Conservation (phyloP, 1,140 invertebrate species). For the Zaprionus kolodkinae region DNA sequence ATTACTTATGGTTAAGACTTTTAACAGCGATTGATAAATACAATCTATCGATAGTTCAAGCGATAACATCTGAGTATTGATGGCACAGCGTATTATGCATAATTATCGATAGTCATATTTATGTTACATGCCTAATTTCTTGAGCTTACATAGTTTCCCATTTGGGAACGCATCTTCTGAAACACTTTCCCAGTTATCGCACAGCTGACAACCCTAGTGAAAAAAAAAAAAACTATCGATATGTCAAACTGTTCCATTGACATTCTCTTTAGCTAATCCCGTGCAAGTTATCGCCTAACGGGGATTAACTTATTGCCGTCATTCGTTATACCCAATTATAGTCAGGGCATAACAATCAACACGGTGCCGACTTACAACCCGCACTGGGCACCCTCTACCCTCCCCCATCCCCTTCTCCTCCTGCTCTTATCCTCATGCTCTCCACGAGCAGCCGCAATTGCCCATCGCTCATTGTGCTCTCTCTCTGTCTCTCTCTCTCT, state of each 20-base stretch:
- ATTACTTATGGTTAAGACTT: too few relatives aligned
- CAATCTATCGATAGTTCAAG: too few relatives aligned
- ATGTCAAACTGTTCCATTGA: not conserved
- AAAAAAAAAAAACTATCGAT: constrained; percentile 5
- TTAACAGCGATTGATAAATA: too few relatives aligned
- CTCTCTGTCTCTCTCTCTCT: not conserved
- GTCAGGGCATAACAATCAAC: constrained; percentile 68
- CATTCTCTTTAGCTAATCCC: constrained; percentile 2
- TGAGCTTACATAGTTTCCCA: too few relatives aligned
- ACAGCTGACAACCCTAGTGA: not conserved
- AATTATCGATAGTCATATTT: not conserved
- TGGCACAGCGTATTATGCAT: not conserved
- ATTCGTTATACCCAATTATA: constrained; percentile 50
- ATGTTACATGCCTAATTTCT: too few relatives aligned
- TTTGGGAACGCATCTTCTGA: too few relatives aligned
- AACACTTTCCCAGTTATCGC: not conserved
- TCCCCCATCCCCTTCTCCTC: not conserved
- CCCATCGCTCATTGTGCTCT: constrained; percentile 33
- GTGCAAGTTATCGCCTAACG: not conserved
- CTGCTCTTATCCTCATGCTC: too few relatives aligned
- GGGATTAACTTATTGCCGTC: constrained; percentile 14
- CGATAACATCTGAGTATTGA: too few relatives aligned
- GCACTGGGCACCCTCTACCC: constrained; percentile 12
- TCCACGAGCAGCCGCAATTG: constrained; percentile 11
- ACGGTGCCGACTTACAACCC: constrained; percentile 63